Evolutionary conservation across 2,113 vertebrate genomes (phyloP), one percentile per base, ranked within the genome.

Genomic region (Daboia siamensis): DNA sequence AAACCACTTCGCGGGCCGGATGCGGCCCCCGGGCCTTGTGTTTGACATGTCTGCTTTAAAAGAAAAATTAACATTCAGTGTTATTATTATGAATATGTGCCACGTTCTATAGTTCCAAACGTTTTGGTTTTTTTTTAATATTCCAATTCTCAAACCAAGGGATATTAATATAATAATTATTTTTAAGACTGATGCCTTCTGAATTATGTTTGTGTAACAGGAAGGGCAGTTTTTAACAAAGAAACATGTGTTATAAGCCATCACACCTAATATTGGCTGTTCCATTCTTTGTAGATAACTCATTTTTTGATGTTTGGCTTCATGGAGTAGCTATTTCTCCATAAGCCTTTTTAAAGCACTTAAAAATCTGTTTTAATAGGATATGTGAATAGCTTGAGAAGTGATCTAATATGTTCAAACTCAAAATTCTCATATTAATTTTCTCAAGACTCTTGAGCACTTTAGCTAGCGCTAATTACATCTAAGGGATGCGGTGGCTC

Each of bases 391-490:
- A 95, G 95, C 97, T 97, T 97, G 96, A 95, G 94, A 96, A 97
- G 93, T 95, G 96, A 97, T 98, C 97, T 97, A 96, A 95, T 89
- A 95, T 93, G 95, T 95, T 97, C 94, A 98, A 97, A 98, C 91
- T 97, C 94, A 94, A 96, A 91, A 61, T 88, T 95, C 94, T 97
- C 94, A 96, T 97, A 97, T 97, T 96, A 96, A 98, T 98, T 98
- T 98, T 93, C 96, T 97, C 95, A 94, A 97, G 96, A 97, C 95
- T 97, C 96, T 97, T 94, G 96, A 98, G 94, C 84, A 96, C 96
- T 98, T 98, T 97, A 98, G 29, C 2, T 97, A 97, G 96, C 97
- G 96, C 95, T 98, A 98, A 99, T 98, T 98, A 97, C 95, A 92
- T 94, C 97, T 97, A 98, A n/a, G n/a, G n/a, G n/a, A n/a, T n/a